phyloP scores from a whole-genome alignment of 2,797 vertebrate genomes.

The Acestrorhynchus altus region DNA sequence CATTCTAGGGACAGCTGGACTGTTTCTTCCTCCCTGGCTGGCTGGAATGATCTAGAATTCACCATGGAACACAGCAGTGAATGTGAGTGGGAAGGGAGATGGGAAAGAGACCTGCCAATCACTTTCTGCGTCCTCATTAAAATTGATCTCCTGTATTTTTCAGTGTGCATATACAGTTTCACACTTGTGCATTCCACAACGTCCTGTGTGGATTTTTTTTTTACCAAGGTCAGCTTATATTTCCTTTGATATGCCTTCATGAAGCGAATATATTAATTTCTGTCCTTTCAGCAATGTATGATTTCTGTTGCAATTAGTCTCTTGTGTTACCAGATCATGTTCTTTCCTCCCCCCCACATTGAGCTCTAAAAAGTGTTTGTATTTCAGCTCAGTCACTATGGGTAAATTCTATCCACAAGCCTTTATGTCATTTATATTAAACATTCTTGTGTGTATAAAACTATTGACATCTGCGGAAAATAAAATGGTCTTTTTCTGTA shows the following conservation, averaged over 20 bases:
- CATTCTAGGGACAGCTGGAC: constrained; percentile 85
- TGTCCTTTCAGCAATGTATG: constrained; percentile 15
- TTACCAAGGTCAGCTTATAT: constrained; percentile 40
- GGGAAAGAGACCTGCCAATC: constrained; percentile 32
- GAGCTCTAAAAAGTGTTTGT: neutral
- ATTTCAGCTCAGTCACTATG: neutral
- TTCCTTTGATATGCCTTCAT: constrained; percentile 20
- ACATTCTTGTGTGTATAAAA: neutral
- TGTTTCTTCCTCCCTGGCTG: constrained; percentile 87
- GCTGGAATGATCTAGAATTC: constrained; percentile 85
- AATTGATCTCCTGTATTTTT: neutral
- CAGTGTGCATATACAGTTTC: constrained; percentile 14
- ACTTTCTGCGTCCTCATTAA: constrained; percentile 32
- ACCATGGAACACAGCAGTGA: constrained; percentile 11
- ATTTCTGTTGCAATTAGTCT: neutral
- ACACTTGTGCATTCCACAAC: neutral
- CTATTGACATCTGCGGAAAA: neutral
- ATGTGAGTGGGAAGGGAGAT: constrained; percentile 22
- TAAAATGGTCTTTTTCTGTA: no score
- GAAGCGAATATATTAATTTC: constrained; percentile 19
- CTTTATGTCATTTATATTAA: neutral
- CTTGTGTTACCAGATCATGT: neutral
- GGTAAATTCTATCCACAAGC: neutral
- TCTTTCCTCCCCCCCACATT: neutral
- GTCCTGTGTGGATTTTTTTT: constrained; percentile 4